Percentiles rank a stretch among this genome's conserved stretches.
Evolutionary conservation across 2,113 vertebrate genomes (phyloP).

Genomic region (Cottus gobio): DNA sequence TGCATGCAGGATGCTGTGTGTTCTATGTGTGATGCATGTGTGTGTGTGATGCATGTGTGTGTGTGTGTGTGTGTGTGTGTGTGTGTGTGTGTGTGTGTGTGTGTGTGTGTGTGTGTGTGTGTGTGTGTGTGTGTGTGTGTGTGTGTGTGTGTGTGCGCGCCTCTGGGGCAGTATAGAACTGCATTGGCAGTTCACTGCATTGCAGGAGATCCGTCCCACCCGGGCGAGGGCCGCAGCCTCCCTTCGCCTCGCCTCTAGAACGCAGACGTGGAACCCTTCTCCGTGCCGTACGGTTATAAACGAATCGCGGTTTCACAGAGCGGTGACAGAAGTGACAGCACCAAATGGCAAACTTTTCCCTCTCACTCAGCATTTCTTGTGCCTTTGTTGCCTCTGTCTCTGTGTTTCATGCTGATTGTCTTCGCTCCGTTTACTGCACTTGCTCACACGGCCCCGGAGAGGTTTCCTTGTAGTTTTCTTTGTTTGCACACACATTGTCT

Average conservation of each 20-base stretch:
- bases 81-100: conserved; percentile 7
- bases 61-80: conserved; percentile 8
- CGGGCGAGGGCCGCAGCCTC: conserved; percentile 31
- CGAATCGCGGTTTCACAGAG: conserved; percentile 14
- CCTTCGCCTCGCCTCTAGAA: conserved; percentile 25
- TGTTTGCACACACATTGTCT: conserved; percentile 2
- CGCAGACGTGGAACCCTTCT: conserved; percentile 43
- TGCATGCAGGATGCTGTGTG: background rate
- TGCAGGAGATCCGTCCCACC: conserved; percentile 67
- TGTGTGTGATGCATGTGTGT: background rate
- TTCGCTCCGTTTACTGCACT: background rate
- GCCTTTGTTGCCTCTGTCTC: conserved; percentile 25
- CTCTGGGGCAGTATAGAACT: conserved; percentile 44
- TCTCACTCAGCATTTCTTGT: conserved; percentile 53
- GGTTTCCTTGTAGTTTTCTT: background rate
- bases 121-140: background rate
- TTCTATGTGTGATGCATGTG: background rate
- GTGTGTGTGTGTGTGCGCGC: conserved; percentile 1
- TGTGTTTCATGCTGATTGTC: conserved; percentile 7
- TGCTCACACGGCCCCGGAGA: background rate
- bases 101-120: background rate
- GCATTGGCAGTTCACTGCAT: conserved; percentile 68
- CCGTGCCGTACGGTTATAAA: conserved; percentile 38
- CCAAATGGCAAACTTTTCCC: conserved; percentile 47
- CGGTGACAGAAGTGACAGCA: conserved; percentile 47